These are phyloP conservation scores for Mercenaria mercenaria DNA, from an alignment of 1,140 invertebrate genomes.

Conservation along the genomic window DNA sequence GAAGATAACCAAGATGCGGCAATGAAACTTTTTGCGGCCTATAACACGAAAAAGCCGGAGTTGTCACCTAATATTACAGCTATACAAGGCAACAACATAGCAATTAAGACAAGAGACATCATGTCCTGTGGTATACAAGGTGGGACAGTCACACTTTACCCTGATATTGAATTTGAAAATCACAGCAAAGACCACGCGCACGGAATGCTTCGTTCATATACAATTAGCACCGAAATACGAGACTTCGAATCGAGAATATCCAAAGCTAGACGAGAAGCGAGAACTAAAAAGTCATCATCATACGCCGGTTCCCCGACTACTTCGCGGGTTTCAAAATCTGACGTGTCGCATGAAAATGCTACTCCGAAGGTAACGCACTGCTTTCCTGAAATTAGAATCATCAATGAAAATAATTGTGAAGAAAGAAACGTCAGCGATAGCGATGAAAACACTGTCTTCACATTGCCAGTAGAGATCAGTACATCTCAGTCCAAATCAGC, in stretches of 20 bases:
- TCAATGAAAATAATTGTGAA: slow-evolving; percentile 55
- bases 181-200: background rate
- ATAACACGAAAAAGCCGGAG: slow-evolving; percentile 11
- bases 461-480: background rate
- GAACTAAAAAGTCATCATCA: background rate
- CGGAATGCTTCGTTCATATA: slow-evolving; percentile 47
- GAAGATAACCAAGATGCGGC: slow-evolving; percentile 54
- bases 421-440: background rate
- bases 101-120: background rate
- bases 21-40: slow-evolving; percentile 51
- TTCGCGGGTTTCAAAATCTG: background rate
- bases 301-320: background rate
- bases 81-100: background rate
- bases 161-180: background rate
- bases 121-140: slow-evolving; percentile 48
- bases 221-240: background rate
- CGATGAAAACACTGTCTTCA: background rate
- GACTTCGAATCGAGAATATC: slow-evolving; percentile 17
- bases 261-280: background rate
- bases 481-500: background rate
- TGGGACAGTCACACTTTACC: slow-evolving; percentile 44
- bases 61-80: slow-evolving; percentile 30
- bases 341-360: background rate
- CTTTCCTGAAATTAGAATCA: slow-evolving; percentile 53
- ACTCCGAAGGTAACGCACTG: slow-evolving; percentile 7